phyloP scores from a whole-genome alignment of 2,113 vertebrate species.

The Mobula birostris region DNA sequence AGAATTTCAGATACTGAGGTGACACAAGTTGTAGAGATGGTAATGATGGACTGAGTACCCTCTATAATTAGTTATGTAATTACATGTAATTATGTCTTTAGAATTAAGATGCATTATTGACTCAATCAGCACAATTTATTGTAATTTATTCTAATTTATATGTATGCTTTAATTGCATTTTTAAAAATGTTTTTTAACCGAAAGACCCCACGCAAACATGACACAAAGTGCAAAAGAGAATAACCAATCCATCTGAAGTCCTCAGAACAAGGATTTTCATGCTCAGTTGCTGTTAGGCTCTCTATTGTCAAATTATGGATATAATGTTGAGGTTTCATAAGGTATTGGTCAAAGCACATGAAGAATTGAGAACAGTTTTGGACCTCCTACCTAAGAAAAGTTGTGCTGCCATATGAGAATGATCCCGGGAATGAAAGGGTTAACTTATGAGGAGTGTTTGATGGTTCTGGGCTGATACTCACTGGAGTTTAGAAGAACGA shows the following conservation, averaged over 20 bases:
- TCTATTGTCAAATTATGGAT: neutral
- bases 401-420: too few species aligned
- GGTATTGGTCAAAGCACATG: too few species aligned
- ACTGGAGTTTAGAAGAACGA: too few species aligned
- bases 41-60: conserved; percentile 2
- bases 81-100: conserved; percentile 25
- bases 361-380: too few species aligned
- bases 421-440: too few species aligned
- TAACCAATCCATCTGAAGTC: neutral
- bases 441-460: too few species aligned
- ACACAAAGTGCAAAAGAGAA: neutral
- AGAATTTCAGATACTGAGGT: conserved; percentile 12
- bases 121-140: conserved; percentile 24
- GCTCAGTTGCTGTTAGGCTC: neutral
- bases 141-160: conserved; percentile 30
- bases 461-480: too few species aligned
- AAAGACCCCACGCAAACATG: neutral
- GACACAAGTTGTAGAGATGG: conserved; percentile 16
- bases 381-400: too few species aligned
- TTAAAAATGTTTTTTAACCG: conserved; percentile 3
- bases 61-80: conserved; percentile 14
- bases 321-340: too few species aligned
- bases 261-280: neutral
- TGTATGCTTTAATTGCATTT: neutral
- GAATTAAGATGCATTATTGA: conserved; percentile 25